Conservation (phyloP, 2,113 vertebrate species). For the Cololabis saira region DNA sequence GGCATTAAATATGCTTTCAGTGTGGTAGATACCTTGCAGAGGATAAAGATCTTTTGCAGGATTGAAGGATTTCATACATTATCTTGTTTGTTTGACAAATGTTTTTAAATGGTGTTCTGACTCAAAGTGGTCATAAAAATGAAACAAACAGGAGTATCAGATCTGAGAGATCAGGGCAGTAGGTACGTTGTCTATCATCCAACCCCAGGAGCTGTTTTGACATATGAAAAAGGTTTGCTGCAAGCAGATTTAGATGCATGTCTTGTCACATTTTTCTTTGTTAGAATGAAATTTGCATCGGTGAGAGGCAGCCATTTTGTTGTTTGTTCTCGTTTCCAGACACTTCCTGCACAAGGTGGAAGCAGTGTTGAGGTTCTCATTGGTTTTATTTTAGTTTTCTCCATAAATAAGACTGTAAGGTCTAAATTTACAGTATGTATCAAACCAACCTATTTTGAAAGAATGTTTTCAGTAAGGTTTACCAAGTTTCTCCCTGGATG, state of each 20-base stretch:
- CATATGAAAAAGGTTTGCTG: slow-evolving; percentile 54
- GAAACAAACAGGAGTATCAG: slow-evolving; percentile 37
- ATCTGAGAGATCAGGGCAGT: slow-evolving; percentile 25
- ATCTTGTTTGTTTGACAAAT: slow-evolving; percentile 49
- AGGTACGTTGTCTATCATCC: slow-evolving; percentile 38
- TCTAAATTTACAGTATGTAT: no score
- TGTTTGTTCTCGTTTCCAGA: slow-evolving; percentile 39
- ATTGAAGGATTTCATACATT: slow-evolving; percentile 37
- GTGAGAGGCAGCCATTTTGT: slow-evolving; percentile 56
- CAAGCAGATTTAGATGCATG: slow-evolving; percentile 53
- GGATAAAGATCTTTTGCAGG: slow-evolving; percentile 5
- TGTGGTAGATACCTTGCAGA: slow-evolving; percentile 12
- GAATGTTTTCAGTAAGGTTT: no score
- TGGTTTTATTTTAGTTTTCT: no score
- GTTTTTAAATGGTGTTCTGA: slow-evolving; percentile 26
- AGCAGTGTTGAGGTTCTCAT: slow-evolving; percentile 14
- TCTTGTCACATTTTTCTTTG: slow-evolving; percentile 49
- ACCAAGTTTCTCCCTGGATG: no score
- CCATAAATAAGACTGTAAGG: no score
- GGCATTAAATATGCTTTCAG: slow-evolving; percentile 11
- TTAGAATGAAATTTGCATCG: slow-evolving; percentile 43
- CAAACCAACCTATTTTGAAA: no score
- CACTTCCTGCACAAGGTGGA: slow-evolving; percentile 37
- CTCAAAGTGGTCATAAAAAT: slow-evolving; percentile 49
- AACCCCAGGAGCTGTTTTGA: slow-evolving; percentile 47